These are phyloP conservation scores for Scortum barcoo DNA, from an alignment of 2,113 vertebrate species.

Conservation along the genomic window DNA sequence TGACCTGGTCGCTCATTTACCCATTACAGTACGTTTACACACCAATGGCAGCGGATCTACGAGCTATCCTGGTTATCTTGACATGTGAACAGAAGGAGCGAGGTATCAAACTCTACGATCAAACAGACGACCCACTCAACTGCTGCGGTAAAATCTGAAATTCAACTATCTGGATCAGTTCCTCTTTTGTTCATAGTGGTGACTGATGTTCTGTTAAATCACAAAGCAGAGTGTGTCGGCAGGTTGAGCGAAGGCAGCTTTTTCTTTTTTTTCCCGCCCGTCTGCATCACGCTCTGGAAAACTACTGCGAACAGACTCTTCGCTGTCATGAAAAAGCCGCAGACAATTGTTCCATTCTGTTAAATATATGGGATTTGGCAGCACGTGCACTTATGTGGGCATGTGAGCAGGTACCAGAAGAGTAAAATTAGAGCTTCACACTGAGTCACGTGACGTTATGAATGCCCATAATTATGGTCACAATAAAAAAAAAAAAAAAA, in stretches of 20 bases:
- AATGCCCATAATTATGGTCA: constrained; percentile 3
- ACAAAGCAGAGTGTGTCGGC: not conserved
- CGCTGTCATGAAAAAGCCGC: not conserved
- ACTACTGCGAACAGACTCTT: constrained; percentile 8
- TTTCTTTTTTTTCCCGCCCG: not conserved
- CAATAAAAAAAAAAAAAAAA: constrained; percentile 27
- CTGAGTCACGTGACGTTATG: not conserved
- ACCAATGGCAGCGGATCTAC: no score
- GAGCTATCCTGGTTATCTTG: no score
- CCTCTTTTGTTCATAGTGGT: not conserved
- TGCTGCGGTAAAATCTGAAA: not conserved
- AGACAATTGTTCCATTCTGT: not conserved
- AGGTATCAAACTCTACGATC: no score
- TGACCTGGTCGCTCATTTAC: no score
- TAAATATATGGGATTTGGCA: not conserved
- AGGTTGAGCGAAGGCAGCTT: not conserved
- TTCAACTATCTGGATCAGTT: not conserved
- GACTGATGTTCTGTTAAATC: not conserved
- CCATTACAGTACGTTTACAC: no score
- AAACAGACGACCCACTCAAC: no score
- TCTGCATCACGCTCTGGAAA: constrained; percentile 26
- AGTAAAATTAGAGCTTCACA: constrained; percentile 16
- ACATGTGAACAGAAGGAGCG: no score
- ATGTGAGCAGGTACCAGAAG: not conserved
- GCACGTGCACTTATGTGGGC: not conserved